Evolutionary conservation across 1,140 invertebrate genomes (phyloP).

Genomic region (Plutomurus gul): DNA sequence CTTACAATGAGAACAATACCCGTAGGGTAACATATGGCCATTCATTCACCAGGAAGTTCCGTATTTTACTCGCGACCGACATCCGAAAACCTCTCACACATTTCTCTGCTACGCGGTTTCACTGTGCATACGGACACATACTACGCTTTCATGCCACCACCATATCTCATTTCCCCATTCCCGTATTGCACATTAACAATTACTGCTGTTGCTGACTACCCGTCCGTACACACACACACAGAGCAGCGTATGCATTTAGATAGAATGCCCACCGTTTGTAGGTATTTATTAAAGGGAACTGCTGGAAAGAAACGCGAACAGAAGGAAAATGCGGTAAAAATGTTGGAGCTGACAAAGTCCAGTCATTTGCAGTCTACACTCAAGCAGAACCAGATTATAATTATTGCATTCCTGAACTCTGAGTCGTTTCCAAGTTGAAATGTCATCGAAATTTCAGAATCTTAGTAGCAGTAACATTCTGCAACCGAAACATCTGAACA

Average conservation of each 20-base stretch:
- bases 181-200: constrained; percentile 13
- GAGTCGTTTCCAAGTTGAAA: background rate
- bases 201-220: background rate
- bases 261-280: too few relatives aligned
- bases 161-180: background rate
- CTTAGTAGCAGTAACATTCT: background rate
- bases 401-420: background rate
- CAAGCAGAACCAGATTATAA: background rate
- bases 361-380: background rate
- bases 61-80: background rate
- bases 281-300: background rate
- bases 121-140: background rate
- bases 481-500: constrained; percentile 7
- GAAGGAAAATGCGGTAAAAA: constrained; percentile 6
- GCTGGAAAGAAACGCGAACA: background rate
- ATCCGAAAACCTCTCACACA: background rate
- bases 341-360: background rate
- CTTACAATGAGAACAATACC: background rate
- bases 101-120: background rate
- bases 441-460: background rate
- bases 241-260: too few relatives aligned
- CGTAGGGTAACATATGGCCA: constrained; percentile 24
- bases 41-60: constrained; percentile 19
- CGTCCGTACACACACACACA: background rate
- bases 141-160: background rate